phyloP scores from a whole-genome alignment of 2,113 vertebrate species.

The Picathartes gymnocephalus region DNA sequence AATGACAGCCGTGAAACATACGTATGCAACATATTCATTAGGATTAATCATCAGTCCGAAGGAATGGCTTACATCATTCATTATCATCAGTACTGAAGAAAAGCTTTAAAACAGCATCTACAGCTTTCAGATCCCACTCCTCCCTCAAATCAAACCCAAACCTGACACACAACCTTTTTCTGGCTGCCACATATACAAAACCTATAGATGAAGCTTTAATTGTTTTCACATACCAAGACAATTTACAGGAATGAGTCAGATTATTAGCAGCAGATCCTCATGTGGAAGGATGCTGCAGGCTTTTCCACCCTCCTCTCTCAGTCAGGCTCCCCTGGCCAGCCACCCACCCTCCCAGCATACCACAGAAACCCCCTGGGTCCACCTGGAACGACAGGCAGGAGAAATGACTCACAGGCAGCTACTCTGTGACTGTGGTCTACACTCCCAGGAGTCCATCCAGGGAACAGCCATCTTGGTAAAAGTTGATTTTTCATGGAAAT shows the following conservation, averaged over 20 bases:
- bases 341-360: neutral
- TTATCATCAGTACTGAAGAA: neutral
- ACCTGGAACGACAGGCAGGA: neutral
- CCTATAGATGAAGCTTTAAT: neutral
- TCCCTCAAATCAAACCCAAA: neutral
- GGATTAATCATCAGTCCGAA: slow-evolving; percentile 49
- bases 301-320: neutral
- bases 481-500: neutral
- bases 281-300: neutral
- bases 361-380: neutral
- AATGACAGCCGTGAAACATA: slow-evolving; percentile 46
- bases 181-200: neutral
- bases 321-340: neutral
- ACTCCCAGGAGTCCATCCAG: neutral
- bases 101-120: neutral
- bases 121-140: neutral
- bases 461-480: neutral
- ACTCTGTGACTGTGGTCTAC: neutral
- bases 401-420: neutral
- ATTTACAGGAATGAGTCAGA: neutral
- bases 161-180: neutral
- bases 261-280: neutral
- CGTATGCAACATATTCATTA: slow-evolving; percentile 45
- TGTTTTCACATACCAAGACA: neutral
- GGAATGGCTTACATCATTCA: slow-evolving; percentile 37